Evolutionary conservation across 2,888 invertebrate genomes (phyloP).

Genomic region (Mesorhabditis spiculigera): DNA sequence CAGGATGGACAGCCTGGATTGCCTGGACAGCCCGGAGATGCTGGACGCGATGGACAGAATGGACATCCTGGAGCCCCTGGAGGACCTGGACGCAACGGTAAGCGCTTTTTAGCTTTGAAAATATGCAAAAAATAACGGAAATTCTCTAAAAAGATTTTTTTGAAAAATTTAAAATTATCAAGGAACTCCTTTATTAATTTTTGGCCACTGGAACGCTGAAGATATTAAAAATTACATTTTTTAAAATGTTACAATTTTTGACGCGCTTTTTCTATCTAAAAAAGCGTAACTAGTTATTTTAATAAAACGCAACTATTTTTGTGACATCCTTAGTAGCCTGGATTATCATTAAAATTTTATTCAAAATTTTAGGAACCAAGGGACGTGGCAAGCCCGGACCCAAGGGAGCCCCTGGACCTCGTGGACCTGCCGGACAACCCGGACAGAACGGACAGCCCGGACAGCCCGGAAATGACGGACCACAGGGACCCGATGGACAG

Average conservation of each 20-base stretch:
- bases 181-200: too few species aligned
- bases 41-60: constrained; percentile 22
- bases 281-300: too few species aligned
- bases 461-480: constrained; percentile 18
- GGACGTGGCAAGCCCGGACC: constrained; percentile 22
- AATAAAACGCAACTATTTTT: too few species aligned
- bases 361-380: neutral
- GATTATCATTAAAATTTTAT: too few species aligned
- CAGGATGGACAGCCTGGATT: constrained; percentile 26
- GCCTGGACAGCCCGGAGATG: constrained; percentile 22
- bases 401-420: constrained; percentile 24
- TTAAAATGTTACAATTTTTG: too few species aligned
- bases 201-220: too few species aligned
- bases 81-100: constrained; percentile 7
- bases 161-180: too few species aligned
- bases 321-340: too few species aligned
- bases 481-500: constrained; percentile 20
- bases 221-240: too few species aligned
- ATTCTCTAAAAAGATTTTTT: neutral
- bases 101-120: too few species aligned
- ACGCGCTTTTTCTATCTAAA: too few species aligned
- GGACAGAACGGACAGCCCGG: constrained; percentile 25
- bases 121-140: neutral
- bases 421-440: constrained; percentile 24
- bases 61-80: constrained; percentile 23